Evolutionary conservation across 2,113 vertebrate species (phyloP).

Genomic region (Formicarius rufipectus): DNA sequence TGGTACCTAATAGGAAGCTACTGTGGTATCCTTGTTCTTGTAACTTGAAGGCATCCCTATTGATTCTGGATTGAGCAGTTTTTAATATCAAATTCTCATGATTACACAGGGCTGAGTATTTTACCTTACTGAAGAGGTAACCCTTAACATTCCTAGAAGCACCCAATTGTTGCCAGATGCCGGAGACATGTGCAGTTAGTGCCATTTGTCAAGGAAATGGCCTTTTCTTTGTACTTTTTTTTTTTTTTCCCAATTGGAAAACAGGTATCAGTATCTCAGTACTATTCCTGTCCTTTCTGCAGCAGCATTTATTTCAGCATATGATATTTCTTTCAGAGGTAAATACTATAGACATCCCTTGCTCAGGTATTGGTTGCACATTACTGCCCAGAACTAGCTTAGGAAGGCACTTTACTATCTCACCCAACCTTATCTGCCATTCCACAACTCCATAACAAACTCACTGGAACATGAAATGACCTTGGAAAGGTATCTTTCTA

Average conservation of each 20-base stretch:
- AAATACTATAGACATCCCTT: neutral
- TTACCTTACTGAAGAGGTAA: neutral
- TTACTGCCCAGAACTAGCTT: constrained; percentile 54
- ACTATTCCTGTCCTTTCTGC: neutral
- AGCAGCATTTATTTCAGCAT: neutral
- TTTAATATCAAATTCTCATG: neutral
- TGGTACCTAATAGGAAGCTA: neutral
- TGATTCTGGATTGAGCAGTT: neutral
- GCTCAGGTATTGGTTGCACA: constrained; percentile 40
- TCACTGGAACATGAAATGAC: constrained; percentile 36
- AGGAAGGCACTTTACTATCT: constrained; percentile 64
- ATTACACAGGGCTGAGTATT: neutral
- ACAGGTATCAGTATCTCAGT: neutral
- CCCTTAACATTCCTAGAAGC: neutral
- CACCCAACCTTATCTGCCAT: constrained; percentile 1
- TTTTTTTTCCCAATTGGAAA: neutral
- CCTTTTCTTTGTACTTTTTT: neutral
- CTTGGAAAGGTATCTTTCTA: constrained; percentile 43
- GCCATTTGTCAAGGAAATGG: neutral
- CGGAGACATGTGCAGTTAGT: neutral
- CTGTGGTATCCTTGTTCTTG: neutral
- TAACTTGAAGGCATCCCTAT: neutral
- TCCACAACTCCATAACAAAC: constrained; percentile 32
- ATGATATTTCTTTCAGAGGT: neutral
- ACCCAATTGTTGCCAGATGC: neutral